These are phyloP conservation scores for Cryptoblepharus egeriae DNA, from an alignment of 2,797 vertebrate genomes.

Conservation along the genomic window DNA sequence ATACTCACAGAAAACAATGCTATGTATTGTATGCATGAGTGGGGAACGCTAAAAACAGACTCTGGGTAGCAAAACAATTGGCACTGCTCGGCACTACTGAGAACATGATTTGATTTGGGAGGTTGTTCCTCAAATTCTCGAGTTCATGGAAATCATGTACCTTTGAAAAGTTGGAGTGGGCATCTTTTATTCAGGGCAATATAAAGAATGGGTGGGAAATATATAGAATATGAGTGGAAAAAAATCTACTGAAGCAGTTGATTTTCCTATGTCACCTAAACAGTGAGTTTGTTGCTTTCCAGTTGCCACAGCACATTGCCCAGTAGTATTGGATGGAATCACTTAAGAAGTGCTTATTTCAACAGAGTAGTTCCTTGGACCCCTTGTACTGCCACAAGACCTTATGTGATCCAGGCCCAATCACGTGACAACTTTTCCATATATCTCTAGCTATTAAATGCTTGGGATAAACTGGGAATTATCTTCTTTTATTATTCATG, in stretches of 20 bases:
- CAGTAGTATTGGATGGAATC: background rate
- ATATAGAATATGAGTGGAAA: background rate
- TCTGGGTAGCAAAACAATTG: constrained; percentile 50
- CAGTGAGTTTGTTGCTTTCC: accelerated
- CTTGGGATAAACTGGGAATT: background rate
- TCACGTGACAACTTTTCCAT: no score
- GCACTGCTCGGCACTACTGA: constrained; percentile 12
- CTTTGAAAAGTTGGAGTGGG: background rate
- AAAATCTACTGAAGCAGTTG: background rate
- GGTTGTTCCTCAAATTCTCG: constrained; percentile 27
- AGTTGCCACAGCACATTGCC: background rate
- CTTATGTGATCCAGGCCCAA: no score
- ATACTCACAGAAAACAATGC: constrained; percentile 65
- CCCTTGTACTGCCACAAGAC: background rate
- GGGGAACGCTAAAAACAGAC: constrained; percentile 67
- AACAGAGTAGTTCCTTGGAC: background rate
- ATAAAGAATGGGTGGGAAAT: background rate
- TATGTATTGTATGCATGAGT: constrained; percentile 60
- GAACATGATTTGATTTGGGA: constrained; percentile 33
- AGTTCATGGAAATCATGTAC: background rate
- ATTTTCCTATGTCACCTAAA: no score
- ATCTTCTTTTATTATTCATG: no score
- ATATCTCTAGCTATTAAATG: background rate
- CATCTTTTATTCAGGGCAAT: background rate
- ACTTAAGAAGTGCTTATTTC: background rate